Evolutionary conservation across 2,888 invertebrate genomes (phyloP).

Genomic region (Drosophila niveifrons): DNA sequence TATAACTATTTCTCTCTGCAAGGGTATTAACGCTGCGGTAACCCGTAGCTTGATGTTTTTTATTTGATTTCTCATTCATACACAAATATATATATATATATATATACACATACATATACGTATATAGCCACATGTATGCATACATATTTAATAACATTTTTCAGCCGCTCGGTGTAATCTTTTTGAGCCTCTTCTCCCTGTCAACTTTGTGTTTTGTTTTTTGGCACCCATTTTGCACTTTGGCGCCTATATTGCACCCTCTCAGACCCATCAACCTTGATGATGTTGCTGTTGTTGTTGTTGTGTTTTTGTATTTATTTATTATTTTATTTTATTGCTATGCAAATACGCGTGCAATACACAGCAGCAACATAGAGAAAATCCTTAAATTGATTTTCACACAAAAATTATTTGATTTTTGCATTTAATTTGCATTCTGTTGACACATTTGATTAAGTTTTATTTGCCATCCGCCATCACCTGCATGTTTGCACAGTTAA

Average conservation of each 20-base stretch:
- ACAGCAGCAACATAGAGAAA: conserved; percentile 34
- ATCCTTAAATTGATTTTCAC: conserved; percentile 78
- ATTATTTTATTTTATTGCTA: conserved; percentile 53
- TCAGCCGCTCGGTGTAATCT: conserved; percentile 63
- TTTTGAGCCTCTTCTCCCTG: conserved; percentile 39
- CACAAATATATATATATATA: conserved; percentile 25
- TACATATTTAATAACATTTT: conserved; percentile 73
- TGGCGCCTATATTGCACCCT: conserved; percentile 35
- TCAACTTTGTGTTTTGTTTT: conserved; percentile 46
- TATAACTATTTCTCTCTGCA: conserved; percentile 1
- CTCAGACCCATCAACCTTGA: background rate
- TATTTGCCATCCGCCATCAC: conserved; percentile 75
- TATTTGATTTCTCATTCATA: conserved; percentile 9
- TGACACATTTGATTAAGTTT: conserved; percentile 80
- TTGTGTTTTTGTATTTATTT: conserved; percentile 13
- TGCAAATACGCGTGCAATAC: conserved; percentile 63
- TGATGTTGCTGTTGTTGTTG: conserved; percentile 11
- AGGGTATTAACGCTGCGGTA: conserved; percentile 20
- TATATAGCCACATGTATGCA: conserved; percentile 53
- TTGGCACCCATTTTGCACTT: conserved; percentile 68
- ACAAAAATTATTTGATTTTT: conserved; percentile 75
- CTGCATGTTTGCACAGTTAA: conserved; percentile 78
- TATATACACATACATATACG: conserved; percentile 7
- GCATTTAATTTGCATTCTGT: conserved; percentile 71
- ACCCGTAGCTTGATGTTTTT: conserved; percentile 1